These are phyloP conservation scores for Ormyrus labotus DNA, from an alignment of 2,888 invertebrate species.

Conservation along the genomic window DNA sequence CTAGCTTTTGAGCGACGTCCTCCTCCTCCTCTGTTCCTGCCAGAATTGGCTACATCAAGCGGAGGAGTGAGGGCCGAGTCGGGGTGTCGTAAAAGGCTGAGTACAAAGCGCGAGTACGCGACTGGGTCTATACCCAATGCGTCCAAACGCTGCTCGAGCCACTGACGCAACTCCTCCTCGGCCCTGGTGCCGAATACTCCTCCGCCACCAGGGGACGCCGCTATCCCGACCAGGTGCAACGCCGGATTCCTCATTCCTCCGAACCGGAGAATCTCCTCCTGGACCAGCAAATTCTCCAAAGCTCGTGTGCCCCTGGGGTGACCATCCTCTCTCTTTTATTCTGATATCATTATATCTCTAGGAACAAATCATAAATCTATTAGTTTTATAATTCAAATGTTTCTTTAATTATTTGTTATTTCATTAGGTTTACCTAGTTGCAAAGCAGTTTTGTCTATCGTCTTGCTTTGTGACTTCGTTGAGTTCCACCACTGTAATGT, in stretches of 20 bases:
- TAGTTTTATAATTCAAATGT: neutral
- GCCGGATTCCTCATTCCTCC: constrained; percentile 75
- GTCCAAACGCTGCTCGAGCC: constrained; percentile 86
- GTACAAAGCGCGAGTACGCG: constrained; percentile 82
- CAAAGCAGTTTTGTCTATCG: constrained; percentile 53
- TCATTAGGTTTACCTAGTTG: constrained; percentile 39
- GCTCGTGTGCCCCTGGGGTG: constrained; percentile 71
- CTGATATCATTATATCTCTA: constrained; percentile 45
- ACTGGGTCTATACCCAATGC: constrained; percentile 85
- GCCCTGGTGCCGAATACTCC: constrained; percentile 73
- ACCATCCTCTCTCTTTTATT: constrained; percentile 71
- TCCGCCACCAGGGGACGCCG: constrained; percentile 73
- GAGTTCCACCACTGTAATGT: constrained; percentile 58
- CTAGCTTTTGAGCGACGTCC: constrained; percentile 70
- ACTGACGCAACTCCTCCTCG: constrained; percentile 82
- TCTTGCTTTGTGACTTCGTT: constrained; percentile 53
- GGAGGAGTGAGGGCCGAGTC: constrained; percentile 78
- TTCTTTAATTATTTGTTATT: neutral
- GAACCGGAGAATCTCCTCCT: constrained; percentile 66
- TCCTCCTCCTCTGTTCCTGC: constrained; percentile 58
- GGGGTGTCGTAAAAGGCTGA: constrained; percentile 81
- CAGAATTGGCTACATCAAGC: constrained; percentile 72
- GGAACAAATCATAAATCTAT: neutral
- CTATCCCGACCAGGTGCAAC: constrained; percentile 73
- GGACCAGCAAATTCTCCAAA: constrained; percentile 69